A percentile compares a stretch with the other conserved stretches of the same genome.
phyloP scores from a whole-genome alignment of 2,888 invertebrate genomes.

The Dendrolimus houi region DNA sequence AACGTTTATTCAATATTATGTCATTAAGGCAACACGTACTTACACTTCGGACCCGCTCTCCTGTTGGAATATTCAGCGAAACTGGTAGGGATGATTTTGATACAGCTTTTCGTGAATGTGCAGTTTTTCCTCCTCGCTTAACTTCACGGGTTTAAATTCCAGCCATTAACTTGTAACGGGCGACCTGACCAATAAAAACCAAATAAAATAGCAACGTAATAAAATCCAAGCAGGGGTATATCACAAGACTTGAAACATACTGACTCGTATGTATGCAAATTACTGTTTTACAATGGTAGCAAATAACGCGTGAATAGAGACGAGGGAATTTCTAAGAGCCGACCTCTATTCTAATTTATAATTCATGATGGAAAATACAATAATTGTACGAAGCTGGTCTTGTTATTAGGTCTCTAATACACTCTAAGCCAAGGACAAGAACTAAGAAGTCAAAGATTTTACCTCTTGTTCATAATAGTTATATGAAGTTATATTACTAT shows the following conservation, averaged over 20 bases:
- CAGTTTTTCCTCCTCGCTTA: conserved; percentile 36
- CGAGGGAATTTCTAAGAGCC: conserved; percentile 7
- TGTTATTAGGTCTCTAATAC: too few relatives aligned
- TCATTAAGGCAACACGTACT: background rate
- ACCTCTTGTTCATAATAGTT: too few relatives aligned
- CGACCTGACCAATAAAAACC: conserved; percentile 37
- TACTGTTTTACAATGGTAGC: conserved; percentile 30
- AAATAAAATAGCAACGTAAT: conserved; percentile 42
- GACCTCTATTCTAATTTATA: background rate
- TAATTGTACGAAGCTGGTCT: background rate
- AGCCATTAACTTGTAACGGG: conserved; percentile 38
- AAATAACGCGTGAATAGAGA: conserved; percentile 15
- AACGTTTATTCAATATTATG: too few relatives aligned
- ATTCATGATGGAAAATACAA: background rate
- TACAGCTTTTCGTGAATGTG: conserved; percentile 20
- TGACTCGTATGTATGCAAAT: conserved; percentile 46
- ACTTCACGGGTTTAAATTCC: conserved; percentile 41
- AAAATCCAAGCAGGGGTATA: conserved; percentile 29
- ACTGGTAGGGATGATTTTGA: conserved; percentile 20
- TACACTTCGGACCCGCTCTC: background rate
- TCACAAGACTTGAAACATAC: conserved; percentile 15
- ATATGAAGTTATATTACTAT: too few relatives aligned
- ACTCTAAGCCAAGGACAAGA: too few relatives aligned
- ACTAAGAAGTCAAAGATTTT: too few relatives aligned
- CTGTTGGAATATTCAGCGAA: background rate